Base-by-base conservation (phyloP, 2,113 vertebrate species). In the Platycercus adscitus region DNA sequence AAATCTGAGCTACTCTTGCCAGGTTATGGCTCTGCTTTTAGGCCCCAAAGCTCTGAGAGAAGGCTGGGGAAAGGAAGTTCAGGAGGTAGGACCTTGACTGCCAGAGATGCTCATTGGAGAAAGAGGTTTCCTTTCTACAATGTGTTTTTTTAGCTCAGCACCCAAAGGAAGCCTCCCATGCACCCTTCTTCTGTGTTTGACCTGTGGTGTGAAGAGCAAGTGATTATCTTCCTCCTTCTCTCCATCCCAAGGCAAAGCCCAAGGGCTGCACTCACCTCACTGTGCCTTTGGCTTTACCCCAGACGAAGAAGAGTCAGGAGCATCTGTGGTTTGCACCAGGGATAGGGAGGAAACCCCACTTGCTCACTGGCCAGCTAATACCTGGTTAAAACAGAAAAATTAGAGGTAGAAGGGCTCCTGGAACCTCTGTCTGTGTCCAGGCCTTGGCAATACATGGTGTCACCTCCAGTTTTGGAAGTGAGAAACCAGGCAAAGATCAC, bases 211-310 rank as follows among this genome's bases (percentile, higher is more conserved):
- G 46, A 70, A 79, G 43, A 53, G 2, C 1, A 2, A 17, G 65
- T 1, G 2, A 9, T 25, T 24, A 33, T 25, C 2, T 46, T 77
- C 33, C 17, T 56, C 28, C 60, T 87, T 60, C 28, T 13, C 24
- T 81, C 64, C 55, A 50, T 20, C 50, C 63, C 61, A 53, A 29
- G 33, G n/a, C 16, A 75, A 61, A 92, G 13, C 21, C 55, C 47
- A 60, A 28, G n/a, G 58, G 21, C 31, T 79, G 11, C 0, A 0
- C 8, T 68, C 13, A 52, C 5, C n/a, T 41, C 23, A 7, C 31
- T 44, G 7, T 55, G 44, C 23, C 37, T 47, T 64, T 53, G 28
- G 31, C 25, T 82, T 88, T 76, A 17, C 43, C 10, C 1, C 0
- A 0, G 12, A 3, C 41, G 31, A 24, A 75, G 21, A 64, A 92